Evolutionary conservation across 2,797 vertebrate genomes (phyloP), one percentile per base, ranked within the genome.

Genomic region (Vespertilio murinus): DNA sequence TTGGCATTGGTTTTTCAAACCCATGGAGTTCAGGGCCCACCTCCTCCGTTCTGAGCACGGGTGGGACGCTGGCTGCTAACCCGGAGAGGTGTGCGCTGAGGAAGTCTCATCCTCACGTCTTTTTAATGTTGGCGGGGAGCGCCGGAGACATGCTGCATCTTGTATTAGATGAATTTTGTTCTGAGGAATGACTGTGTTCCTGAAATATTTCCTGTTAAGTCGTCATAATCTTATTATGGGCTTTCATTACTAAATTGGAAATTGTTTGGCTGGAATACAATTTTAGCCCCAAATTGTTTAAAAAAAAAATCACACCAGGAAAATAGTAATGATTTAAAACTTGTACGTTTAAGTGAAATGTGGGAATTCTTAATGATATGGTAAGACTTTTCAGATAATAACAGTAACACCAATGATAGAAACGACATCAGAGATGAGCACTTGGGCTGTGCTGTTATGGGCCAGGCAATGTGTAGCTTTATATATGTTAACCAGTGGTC

Each of bases 131-230:
- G 61, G 59, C 69, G 8, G 22, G 18, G 30, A 90, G 81, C 40
- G 22, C 40, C 11, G 7, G 75, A 67, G 86, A 80, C n/a, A 13
- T 75, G 79, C 54, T 8, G 2, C 40, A 10, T 74, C 91, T 95
- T 87, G 47, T 56, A 8, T 38, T 42, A 56, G 69, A 12, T 42
- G 35, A 71, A 74, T 42, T 93, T 89, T 42, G 23, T 89, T 77
- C 92, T 67, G 45, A 16, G 67, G 79, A 23, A 49, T 88, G 86
- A 92, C 75, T 73, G 14, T 94, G 23, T 38, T 94, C 52, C 70
- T 80, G 45, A 95, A 92, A 40, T 92, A 94, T 82, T 93, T 95
- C 95, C 75, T 91, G 40, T 82, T 78, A 75, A 88, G 79, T 88
- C 54, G 35, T 71, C 71, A 69, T 70, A 83, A 93, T 90, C 77